Percentiles rank a stretch among this genome's conserved stretches.
These are phyloP conservation scores for Phalacrocorax carbo DNA, from an alignment of 2,113 vertebrate genomes.

Conservation along the genomic window DNA sequence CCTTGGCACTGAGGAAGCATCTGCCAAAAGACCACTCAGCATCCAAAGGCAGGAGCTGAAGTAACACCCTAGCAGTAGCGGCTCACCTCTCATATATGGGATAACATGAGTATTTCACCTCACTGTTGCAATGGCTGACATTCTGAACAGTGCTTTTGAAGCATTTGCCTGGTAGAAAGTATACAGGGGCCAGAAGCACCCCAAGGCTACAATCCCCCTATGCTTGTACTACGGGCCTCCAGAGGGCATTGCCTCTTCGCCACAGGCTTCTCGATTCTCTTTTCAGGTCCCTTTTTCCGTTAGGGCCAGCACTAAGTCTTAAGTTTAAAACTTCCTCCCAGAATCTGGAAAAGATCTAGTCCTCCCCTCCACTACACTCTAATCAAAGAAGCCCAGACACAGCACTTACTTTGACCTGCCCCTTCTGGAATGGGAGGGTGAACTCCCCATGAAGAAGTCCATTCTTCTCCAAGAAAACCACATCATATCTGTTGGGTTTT, in stretches of 20 bases:
- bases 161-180: background rate
- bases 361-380: background rate
- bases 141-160: background rate
- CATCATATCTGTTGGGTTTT: conserved; percentile 89
- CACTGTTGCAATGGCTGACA: background rate
- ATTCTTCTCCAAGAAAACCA: conserved; percentile 97
- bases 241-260: background rate
- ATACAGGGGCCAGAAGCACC: background rate
- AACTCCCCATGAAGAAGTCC: conserved; percentile 96
- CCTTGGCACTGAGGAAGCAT: background rate
- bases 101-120: background rate
- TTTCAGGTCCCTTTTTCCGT: background rate
- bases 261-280: background rate
- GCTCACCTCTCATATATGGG: background rate
- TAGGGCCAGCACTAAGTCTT: background rate
- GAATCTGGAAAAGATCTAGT: background rate
- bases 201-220: background rate
- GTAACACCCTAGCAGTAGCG: background rate
- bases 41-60: background rate
- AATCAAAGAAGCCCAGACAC: background rate
- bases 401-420: conserved; percentile 81
- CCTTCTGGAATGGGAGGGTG: conserved; percentile 85
- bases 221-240: fast-evolving
- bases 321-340: background rate
- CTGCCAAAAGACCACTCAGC: background rate